Percentiles rank a stretch among this genome's conserved stretches.
Evolutionary conservation across 2,888 invertebrate genomes (phyloP).

Genomic region (Drosophila siamana): DNA sequence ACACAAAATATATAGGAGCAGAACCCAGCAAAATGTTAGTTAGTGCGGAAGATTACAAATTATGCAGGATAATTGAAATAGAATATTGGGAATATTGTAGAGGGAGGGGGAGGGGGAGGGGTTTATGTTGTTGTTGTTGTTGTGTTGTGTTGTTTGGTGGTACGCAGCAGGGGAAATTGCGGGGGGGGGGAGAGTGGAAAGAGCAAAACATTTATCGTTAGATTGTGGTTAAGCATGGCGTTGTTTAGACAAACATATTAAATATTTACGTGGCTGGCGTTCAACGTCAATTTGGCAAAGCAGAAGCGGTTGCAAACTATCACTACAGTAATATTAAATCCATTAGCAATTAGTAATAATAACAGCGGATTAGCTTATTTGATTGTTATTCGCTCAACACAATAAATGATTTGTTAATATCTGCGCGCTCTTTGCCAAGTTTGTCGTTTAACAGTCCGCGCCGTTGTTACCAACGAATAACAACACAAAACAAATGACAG

Average conservation of each 20-base stretch:
- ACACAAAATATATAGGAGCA: slow-evolving; percentile 50
- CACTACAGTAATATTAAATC: too few species aligned
- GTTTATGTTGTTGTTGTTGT: too few species aligned
- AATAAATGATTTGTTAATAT: too few species aligned
- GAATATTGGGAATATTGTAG: not conserved
- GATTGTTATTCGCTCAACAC: too few species aligned
- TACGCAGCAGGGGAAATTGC: not conserved
- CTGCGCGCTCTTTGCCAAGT: not conserved
- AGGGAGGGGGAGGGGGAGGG: not conserved
- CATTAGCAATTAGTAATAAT: too few species aligned
- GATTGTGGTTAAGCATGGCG: slow-evolving; percentile 37
- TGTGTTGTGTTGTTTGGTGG: not conserved
- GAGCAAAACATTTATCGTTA: slow-evolving; percentile 53
- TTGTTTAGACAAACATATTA: slow-evolving; percentile 25
- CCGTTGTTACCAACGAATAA: not conserved
- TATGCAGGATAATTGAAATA: not conserved
- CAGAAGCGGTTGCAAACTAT: not conserved
- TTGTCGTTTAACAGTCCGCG: not conserved
- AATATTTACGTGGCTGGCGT: slow-evolving; percentile 10
- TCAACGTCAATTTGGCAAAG: not conserved
- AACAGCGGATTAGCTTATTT: too few species aligned
- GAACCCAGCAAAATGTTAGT: slow-evolving; percentile 27
- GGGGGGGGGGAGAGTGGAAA: slow-evolving; percentile 11
- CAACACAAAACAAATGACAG: not conserved
- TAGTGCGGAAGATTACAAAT: slow-evolving; percentile 24